Conservation (phyloP, 2,797 vertebrate species). For the Poeciliopsis paucimaculata region DNA sequence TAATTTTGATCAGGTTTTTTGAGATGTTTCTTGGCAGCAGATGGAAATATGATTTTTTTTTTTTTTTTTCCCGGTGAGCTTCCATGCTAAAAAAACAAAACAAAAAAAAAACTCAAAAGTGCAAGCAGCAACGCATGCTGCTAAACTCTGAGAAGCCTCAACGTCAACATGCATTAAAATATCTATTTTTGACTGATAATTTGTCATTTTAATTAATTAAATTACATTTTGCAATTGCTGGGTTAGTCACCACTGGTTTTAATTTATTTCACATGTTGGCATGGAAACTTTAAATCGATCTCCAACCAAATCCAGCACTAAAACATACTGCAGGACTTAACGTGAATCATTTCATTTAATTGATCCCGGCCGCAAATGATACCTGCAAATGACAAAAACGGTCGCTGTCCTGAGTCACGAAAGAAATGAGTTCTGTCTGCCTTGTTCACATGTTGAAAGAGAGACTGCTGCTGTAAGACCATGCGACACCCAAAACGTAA, state of each 20-base stretch:
- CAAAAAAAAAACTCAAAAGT: background rate
- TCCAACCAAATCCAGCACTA: background rate
- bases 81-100: constrained; percentile 16
- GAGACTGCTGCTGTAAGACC: background rate
- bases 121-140: background rate
- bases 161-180: background rate
- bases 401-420: background rate
- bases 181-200: background rate
- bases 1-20: constrained; percentile 43
- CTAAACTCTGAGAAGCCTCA: background rate
- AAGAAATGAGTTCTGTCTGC: background rate
- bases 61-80: constrained; percentile 4
- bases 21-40: constrained; percentile 34
- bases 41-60: constrained; percentile 39
- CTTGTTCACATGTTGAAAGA: background rate
- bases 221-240: background rate
- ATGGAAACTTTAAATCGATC: background rate
- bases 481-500: background rate
- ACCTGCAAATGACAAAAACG: background rate
- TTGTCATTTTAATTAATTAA: background rate
- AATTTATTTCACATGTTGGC: background rate
- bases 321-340: background rate
- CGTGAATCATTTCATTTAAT: background rate
- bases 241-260: background rate
- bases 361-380: background rate